Conservation (phyloP, 2,888 invertebrate genomes). For the Allygus modestus region DNA sequence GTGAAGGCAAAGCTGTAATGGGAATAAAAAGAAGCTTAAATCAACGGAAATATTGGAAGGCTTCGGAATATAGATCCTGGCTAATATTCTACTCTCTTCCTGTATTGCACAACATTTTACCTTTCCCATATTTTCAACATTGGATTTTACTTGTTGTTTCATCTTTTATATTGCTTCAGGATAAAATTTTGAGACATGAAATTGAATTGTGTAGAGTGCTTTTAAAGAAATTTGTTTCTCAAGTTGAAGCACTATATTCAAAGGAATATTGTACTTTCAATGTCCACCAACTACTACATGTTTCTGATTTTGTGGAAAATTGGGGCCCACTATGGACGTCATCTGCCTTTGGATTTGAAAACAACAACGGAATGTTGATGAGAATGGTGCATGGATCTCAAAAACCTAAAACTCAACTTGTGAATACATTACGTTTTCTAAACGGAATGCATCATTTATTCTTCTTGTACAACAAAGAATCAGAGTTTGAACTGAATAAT, state of each 20-base stretch:
- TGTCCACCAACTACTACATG: neutral
- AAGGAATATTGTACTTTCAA: constrained; percentile 2
- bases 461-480: neutral
- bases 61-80: neutral
- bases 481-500: neutral
- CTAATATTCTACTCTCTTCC: neutral
- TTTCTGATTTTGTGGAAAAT: neutral
- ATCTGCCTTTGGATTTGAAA: constrained; percentile 3
- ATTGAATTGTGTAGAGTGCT: neutral
- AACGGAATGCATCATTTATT: neutral
- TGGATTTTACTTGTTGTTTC: neutral
- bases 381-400: neutral
- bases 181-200: neutral
- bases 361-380: neutral
- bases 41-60: neutral
- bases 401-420: neutral
- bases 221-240: neutral
- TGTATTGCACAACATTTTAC: neutral
- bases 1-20: neutral
- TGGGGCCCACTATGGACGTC: neutral
- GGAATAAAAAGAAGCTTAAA: neutral
- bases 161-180: neutral
- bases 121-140: neutral
- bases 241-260: neutral
- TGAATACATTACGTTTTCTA: neutral